Evolutionary conservation across 2,113 vertebrate species (phyloP).

Genomic region (Chaetops frenatus): DNA sequence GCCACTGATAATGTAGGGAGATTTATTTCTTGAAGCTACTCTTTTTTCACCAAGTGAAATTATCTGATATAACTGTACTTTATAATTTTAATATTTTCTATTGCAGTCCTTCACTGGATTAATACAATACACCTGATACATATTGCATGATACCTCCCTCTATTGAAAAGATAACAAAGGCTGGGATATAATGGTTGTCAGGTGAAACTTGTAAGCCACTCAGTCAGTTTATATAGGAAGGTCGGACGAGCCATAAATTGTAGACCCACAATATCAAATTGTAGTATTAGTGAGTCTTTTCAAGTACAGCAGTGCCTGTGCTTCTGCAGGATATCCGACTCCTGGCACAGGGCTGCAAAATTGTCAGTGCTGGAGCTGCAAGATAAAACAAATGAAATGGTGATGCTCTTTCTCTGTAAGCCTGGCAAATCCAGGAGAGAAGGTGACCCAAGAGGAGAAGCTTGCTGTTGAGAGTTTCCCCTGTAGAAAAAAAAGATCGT

Average conservation of each 20-base stretch:
- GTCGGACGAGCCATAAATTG: accelerated
- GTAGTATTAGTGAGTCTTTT: not conserved
- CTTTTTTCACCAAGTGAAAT: not conserved
- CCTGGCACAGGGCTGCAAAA: not conserved
- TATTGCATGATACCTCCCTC: not conserved
- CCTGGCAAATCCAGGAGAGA: not conserved
- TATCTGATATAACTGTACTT: not conserved
- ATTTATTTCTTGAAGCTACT: not conserved
- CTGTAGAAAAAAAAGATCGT: not conserved
- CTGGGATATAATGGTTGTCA: not conserved
- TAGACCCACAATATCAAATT: accelerated
- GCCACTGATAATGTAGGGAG: not conserved
- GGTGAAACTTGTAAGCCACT: not conserved
- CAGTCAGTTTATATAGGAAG: not conserved
- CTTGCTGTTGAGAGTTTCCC: not conserved
- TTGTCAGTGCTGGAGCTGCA: not conserved
- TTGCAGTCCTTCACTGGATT: not conserved
- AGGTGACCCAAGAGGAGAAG: not conserved
- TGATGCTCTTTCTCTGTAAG: not conserved
- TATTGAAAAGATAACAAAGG: not conserved
- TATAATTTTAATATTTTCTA: not conserved
- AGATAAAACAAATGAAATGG: not conserved
- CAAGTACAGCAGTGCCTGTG: not conserved
- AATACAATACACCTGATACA: not conserved
- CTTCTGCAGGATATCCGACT: not conserved